phyloP scores from a whole-genome alignment of 2,888 invertebrate species.

The Apamea monoglypha region DNA sequence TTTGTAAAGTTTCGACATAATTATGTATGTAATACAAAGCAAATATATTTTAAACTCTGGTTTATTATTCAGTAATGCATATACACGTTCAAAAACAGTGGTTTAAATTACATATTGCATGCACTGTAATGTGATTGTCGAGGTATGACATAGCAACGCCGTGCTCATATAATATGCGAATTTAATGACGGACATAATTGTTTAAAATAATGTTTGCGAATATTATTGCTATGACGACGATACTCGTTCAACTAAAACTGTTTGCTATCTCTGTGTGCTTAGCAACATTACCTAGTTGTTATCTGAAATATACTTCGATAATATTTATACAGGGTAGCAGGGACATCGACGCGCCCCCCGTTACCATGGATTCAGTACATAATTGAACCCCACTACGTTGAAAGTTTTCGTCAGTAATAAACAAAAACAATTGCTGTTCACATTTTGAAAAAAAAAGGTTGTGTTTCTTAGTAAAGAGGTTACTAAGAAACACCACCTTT shows the following conservation, averaged over 20 bases:
- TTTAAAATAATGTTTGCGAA: slow-evolving; percentile 24
- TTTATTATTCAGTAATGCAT: neutral
- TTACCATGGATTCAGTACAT: no score
- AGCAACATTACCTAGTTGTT: slow-evolving; percentile 1
- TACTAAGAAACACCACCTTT: no score
- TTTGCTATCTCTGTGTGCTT: slow-evolving; percentile 13
- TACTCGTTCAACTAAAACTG: slow-evolving; percentile 28
- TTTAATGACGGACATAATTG: slow-evolving; percentile 10
- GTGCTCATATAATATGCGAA: slow-evolving; percentile 11
- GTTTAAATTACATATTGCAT: slow-evolving; percentile 1
- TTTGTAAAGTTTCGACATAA: neutral
- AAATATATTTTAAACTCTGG: neutral
- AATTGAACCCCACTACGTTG: neutral
- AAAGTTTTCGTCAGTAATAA: neutral
- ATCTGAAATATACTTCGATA: neutral
- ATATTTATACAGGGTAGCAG: neutral
- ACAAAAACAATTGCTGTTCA: neutral
- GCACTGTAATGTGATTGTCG: neutral
- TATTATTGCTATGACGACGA: slow-evolving; percentile 14
- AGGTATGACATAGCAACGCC: neutral
- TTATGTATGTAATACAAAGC: neutral
- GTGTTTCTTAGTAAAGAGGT: no score
- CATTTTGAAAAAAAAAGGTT: no score
- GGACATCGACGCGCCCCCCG: neutral
- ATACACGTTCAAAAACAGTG: neutral